Conservation (phyloP, 2,113 vertebrate species). For the Candoia aspera region DNA sequence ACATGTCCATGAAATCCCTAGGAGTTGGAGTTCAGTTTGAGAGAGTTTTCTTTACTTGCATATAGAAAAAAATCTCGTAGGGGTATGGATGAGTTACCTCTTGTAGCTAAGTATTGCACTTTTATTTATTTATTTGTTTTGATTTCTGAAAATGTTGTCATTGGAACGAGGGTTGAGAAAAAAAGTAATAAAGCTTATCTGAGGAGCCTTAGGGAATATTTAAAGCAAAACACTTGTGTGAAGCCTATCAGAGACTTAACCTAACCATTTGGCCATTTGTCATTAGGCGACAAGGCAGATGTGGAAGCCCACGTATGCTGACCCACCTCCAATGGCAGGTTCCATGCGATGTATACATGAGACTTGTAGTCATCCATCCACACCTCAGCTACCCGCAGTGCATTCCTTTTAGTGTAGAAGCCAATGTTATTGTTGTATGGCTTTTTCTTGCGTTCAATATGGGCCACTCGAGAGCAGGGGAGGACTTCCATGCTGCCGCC, state of each 20-base stretch:
- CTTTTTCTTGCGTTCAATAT: constrained; percentile 94
- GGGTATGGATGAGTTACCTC: background rate
- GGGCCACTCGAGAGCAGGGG: constrained; percentile 94
- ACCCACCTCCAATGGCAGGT: constrained; percentile 90
- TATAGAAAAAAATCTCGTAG: background rate
- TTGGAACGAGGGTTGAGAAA: background rate
- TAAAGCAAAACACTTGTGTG: background rate
- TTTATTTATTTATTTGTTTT: background rate
- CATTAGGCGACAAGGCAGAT: background rate
- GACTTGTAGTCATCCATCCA: constrained; percentile 98
- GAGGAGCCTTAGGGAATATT: background rate
- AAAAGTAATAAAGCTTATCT: background rate
- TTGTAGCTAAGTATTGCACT: background rate
- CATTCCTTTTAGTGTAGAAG: constrained; percentile 93
- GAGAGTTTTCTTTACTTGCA: background rate
- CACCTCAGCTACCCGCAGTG: constrained; percentile 93
- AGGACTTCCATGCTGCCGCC: constrained; percentile 98
- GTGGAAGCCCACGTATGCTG: background rate
- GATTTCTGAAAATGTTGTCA: background rate
- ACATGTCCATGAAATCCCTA: background rate
- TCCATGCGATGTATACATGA: constrained; percentile 96
- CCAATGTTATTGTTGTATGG: constrained; percentile 95
- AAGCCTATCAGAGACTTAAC: background rate
- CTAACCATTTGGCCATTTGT: background rate
- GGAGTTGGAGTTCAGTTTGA: background rate